phyloP scores from a whole-genome alignment of 2,888 invertebrate species.

The Dolomedes plantarius region DNA sequence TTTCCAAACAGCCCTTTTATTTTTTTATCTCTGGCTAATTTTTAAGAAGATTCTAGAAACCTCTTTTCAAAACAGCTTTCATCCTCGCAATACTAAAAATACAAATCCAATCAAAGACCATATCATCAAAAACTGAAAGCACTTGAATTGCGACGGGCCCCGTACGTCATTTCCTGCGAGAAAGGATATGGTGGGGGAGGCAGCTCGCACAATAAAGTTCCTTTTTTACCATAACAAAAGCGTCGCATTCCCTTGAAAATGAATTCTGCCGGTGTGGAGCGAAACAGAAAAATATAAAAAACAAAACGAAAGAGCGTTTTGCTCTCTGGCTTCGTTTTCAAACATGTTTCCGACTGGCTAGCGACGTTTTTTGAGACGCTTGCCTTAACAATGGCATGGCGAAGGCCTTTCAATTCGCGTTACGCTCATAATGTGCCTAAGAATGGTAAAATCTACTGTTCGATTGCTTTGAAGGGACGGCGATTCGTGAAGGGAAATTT shows the following conservation, averaged over 20 bases:
- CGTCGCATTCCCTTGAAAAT: slow-evolving; percentile 57
- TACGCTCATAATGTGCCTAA: neutral
- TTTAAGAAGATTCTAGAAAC: too few species aligned
- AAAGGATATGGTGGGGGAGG: slow-evolving; percentile 36
- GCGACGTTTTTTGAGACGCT: slow-evolving; percentile 24
- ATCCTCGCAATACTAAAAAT: too few species aligned
- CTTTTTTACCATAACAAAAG: slow-evolving; percentile 62
- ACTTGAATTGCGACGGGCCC: slow-evolving; percentile 11
- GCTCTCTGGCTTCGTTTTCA: slow-evolving; percentile 50
- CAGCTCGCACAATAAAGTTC: slow-evolving; percentile 39
- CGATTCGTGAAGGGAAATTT: neutral
- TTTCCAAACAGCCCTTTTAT: too few species aligned
- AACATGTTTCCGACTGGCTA: slow-evolving; percentile 56
- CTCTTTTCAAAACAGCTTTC: too few species aligned
- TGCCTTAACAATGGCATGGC: slow-evolving; percentile 22
- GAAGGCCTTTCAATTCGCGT: neutral
- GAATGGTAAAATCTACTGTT: neutral
- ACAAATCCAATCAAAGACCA: neutral
- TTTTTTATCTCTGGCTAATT: too few species aligned
- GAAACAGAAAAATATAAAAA: slow-evolving; percentile 11
- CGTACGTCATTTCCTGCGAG: slow-evolving; percentile 47
- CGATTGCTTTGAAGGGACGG: neutral
- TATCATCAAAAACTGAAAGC: slow-evolving; percentile 19
- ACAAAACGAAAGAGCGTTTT: slow-evolving; percentile 14
- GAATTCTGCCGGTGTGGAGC: slow-evolving; percentile 36